Evolutionary conservation across 2,888 invertebrate genomes (phyloP).

Genomic region (Tolmerus cingulatus): DNA sequence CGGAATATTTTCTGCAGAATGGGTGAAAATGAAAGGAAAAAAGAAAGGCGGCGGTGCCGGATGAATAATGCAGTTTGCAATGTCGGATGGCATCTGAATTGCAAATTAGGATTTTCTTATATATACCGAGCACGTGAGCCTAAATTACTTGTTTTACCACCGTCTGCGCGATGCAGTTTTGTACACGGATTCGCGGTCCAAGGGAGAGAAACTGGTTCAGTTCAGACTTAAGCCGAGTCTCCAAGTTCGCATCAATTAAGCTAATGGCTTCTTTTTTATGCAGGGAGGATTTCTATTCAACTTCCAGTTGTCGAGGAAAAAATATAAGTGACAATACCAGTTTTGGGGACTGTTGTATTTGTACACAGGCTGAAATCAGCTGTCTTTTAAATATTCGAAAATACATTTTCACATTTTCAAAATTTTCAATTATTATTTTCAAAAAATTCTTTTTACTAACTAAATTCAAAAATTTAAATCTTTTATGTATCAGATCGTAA

Average conservation of each 20-base stretch:
- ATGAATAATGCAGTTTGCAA: background rate
- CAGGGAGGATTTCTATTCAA: background rate
- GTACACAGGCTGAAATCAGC: background rate
- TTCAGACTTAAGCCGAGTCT: background rate
- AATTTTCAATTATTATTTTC: background rate
- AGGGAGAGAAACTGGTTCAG: background rate
- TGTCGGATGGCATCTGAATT: background rate
- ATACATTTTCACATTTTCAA: background rate
- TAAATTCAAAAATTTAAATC: background rate
- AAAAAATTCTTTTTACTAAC: background rate
- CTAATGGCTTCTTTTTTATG: background rate
- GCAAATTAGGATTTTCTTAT: background rate
- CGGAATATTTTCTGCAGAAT: background rate
- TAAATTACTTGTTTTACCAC: background rate
- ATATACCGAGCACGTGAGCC: background rate
- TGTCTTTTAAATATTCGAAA: background rate
- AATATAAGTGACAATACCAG: background rate
- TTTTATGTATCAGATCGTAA: no score
- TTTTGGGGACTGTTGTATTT: background rate
- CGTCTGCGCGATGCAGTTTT: background rate
- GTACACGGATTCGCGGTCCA: background rate
- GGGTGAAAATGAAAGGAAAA: conserved; percentile 19
- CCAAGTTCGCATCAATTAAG: background rate
- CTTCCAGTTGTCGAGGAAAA: background rate
- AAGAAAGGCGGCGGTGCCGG: background rate